These are phyloP conservation scores for Galbula dea DNA, from an alignment of 2,113 vertebrate genomes.

Conservation along the genomic window DNA sequence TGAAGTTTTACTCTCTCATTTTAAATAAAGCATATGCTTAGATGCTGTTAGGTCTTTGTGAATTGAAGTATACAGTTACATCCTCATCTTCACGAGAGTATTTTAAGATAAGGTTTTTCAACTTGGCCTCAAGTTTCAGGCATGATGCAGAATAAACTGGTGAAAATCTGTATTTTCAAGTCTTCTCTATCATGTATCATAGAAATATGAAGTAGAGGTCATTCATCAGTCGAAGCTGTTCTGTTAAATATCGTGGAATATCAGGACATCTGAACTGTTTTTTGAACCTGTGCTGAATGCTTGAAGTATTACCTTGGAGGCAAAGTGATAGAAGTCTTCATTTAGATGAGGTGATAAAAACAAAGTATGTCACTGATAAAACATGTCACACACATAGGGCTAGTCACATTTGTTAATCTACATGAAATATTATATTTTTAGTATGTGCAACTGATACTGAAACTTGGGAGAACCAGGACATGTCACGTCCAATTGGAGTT, in stretches of 20 bases:
- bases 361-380: not conserved
- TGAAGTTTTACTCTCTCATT: slow-evolving; percentile 26
- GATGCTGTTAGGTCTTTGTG: not conserved
- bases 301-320: not conserved
- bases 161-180: not conserved
- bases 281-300: not conserved
- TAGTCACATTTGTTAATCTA: not conserved
- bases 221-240: not conserved
- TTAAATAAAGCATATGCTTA: not conserved
- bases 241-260: not conserved
- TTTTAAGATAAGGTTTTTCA: not conserved
- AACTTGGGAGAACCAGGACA: not conserved
- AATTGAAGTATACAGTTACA: not conserved
- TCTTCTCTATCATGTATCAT: not conserved
- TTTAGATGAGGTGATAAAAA: not conserved
- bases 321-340: not conserved
- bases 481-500: not conserved
- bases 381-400: not conserved
- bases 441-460: not conserved
- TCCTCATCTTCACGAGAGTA: not conserved
- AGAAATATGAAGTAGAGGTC: not conserved
- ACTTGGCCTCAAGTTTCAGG: not conserved
- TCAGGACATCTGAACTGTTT: not conserved
- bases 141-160: not conserved
- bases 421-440: not conserved